Base-by-base conservation (phyloP, 2,113 vertebrate species). In the Osmerus mordax region DNA sequence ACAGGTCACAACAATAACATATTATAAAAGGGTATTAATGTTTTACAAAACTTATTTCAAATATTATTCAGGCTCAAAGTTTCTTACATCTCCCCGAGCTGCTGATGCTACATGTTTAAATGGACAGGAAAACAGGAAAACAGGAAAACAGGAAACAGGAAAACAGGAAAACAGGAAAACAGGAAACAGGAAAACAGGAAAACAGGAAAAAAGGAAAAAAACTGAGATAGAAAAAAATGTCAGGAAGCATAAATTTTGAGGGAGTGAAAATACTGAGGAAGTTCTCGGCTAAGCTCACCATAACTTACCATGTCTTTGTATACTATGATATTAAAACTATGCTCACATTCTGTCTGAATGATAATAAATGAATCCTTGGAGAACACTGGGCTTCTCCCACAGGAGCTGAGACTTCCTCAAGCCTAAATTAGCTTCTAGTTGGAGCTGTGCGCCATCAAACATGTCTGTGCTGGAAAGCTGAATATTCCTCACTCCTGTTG, bases 261-360 rank as follows among this genome's bases (percentile, higher is more conserved):
- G 85, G 87, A 90, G 87, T 82, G 76, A 88, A 90, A 87, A 87
- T 77, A 77, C 67, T 72, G 80, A 87, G 83, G 75, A 70, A 89
- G 86, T 85, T 81, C 84, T 86, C 77, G 87, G 81, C 83, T 79
- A 52, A 65, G 32, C 59, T 32, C 72, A 67, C 82, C 85, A 87
- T 91, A 91, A 93, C 83, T 91, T 90, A 90, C 68, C 62, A 3
- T 76, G 75, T 78, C 72, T 69, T 75, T 21, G 74, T 36, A 19
- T 74, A 80, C 82, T 83, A 87, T 92, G 89, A 92, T 91, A 91
- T 86, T 73, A 83, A 75, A 83, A 84, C 81, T 82, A 89, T 84
- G 79, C 87, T 89, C 87, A 83, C 79, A 81, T 78, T 89, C 83
- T 81, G 62, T 83, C 75, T 41, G 53, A 74, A 73, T 70, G 73